These are phyloP conservation scores for Meiosimyza platycephala DNA, from an alignment of 2,888 invertebrate species.

Conservation along the genomic window DNA sequence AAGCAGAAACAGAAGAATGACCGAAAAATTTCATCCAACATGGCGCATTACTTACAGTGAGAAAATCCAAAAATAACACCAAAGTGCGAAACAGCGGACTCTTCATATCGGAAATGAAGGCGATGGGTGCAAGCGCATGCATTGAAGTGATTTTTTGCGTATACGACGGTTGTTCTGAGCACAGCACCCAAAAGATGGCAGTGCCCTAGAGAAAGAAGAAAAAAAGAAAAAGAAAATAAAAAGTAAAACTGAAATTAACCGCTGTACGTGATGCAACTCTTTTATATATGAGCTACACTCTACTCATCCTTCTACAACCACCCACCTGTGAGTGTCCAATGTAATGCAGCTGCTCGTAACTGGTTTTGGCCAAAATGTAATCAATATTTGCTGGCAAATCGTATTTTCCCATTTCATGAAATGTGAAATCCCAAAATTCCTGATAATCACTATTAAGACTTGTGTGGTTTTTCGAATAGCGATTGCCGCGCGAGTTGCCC, in stretches of 20 bases:
- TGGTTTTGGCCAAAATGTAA: constrained; percentile 73
- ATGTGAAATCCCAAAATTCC: constrained; percentile 76
- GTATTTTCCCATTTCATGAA: constrained; percentile 78
- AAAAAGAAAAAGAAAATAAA: constrained; percentile 1
- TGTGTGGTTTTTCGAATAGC: constrained; percentile 65
- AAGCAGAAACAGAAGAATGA: constrained; percentile 6
- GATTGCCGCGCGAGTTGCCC: constrained; percentile 67
- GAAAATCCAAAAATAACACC: constrained; percentile 62
- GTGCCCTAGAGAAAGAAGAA: constrained; percentile 68
- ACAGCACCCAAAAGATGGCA: constrained; percentile 71
- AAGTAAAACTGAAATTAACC: neutral
- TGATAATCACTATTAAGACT: constrained; percentile 61
- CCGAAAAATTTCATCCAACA: neutral
- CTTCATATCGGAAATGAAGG: constrained; percentile 68
- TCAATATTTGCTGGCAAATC: constrained; percentile 89
- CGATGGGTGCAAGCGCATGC: constrained; percentile 72
- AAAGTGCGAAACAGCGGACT: constrained; percentile 67
- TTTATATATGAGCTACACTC: too few relatives aligned
- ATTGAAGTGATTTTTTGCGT: constrained; percentile 70
- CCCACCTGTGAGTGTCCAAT: constrained; percentile 81
- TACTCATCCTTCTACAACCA: neutral
- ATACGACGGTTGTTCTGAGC: constrained; percentile 69
- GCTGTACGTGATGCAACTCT: neutral
- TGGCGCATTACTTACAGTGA: constrained; percentile 58
- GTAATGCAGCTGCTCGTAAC: constrained; percentile 76